phyloP scores from a whole-genome alignment of 2,113 vertebrate species.

The Hippoglossus stenolepis region DNA sequence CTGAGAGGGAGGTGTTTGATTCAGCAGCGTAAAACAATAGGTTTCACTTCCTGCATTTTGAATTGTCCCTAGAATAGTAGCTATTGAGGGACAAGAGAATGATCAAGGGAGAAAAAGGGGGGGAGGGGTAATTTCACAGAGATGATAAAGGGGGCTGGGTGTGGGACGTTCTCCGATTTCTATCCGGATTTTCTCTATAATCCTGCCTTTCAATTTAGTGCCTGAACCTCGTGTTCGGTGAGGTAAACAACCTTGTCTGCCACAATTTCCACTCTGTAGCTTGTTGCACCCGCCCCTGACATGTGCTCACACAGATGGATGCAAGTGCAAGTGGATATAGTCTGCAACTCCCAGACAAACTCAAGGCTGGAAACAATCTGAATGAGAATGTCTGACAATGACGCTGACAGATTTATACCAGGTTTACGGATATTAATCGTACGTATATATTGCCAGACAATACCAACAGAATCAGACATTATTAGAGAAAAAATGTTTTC shows the following conservation, averaged over 20 bases:
- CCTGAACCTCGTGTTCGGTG: slow-evolving; percentile 53
- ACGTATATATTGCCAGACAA: not conserved
- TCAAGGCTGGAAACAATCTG: not conserved
- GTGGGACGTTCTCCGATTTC: slow-evolving; percentile 48
- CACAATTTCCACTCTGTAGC: slow-evolving; percentile 42
- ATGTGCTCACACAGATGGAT: slow-evolving; percentile 20
- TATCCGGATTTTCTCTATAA: slow-evolving; percentile 59
- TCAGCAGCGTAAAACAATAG: slow-evolving; percentile 19
- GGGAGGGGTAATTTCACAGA: slow-evolving; percentile 25
- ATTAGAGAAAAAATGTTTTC: not conserved
- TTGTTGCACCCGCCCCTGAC: slow-evolving; percentile 16
- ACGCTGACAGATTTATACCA: too few relatives aligned
- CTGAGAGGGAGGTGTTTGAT: slow-evolving; percentile 31
- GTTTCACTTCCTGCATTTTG: slow-evolving; percentile 26
- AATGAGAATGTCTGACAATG: not conserved
- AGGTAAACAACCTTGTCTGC: slow-evolving; percentile 63
- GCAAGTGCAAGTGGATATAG: slow-evolving; percentile 3
- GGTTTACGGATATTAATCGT: not conserved
- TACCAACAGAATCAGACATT: not conserved
- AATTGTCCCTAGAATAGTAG: slow-evolving; percentile 26
- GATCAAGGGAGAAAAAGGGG: slow-evolving; percentile 22
- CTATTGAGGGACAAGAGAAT: slow-evolving; percentile 17
- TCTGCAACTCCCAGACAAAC: slow-evolving; percentile 17
- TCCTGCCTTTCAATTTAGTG: slow-evolving; percentile 60
- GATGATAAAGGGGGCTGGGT: slow-evolving; percentile 36